These are phyloP conservation scores for Perizoma affinitatum DNA, from an alignment of 2,888 invertebrate genomes.

Conservation along the genomic window DNA sequence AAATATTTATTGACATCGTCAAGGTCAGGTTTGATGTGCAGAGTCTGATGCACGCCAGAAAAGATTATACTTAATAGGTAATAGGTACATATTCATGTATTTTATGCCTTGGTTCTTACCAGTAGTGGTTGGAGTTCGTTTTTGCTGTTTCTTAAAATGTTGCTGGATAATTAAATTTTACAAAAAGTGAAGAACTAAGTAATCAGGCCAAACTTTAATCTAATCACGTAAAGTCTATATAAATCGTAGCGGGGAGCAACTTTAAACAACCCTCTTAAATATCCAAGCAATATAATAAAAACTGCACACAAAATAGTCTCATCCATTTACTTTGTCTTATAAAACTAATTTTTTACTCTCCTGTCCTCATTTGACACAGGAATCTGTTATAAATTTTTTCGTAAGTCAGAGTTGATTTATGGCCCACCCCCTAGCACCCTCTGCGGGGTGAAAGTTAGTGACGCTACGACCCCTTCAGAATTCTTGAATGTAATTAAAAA, in stretches of 20 bases:
- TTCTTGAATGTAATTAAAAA: conserved; percentile 58
- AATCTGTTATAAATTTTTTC: conserved; percentile 44
- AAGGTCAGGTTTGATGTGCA: no score
- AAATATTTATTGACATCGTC: no score
- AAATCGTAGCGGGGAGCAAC: neutral
- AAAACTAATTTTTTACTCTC: conserved; percentile 30
- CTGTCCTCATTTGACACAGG: conserved; percentile 38
- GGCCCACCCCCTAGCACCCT: conserved; percentile 24
- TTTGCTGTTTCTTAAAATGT: no score
- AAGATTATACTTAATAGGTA: no score
- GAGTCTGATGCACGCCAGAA: no score
- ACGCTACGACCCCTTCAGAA: conserved; percentile 44
- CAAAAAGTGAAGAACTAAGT: no score
- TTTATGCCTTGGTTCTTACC: no score
- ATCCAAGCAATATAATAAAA: neutral
- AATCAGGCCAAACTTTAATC: no score
- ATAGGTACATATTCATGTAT: no score
- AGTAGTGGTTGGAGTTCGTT: no score
- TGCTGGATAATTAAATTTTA: no score
- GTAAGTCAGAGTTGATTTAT: conserved; percentile 50
- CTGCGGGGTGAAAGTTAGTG: conserved; percentile 25
- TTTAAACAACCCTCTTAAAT: neutral
- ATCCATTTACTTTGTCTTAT: conserved; percentile 18
- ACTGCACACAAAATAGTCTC: neutral
- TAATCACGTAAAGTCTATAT: no score